Evolutionary conservation across 2,888 invertebrate genomes (phyloP).

Genomic region (Limenitis camilla): DNA sequence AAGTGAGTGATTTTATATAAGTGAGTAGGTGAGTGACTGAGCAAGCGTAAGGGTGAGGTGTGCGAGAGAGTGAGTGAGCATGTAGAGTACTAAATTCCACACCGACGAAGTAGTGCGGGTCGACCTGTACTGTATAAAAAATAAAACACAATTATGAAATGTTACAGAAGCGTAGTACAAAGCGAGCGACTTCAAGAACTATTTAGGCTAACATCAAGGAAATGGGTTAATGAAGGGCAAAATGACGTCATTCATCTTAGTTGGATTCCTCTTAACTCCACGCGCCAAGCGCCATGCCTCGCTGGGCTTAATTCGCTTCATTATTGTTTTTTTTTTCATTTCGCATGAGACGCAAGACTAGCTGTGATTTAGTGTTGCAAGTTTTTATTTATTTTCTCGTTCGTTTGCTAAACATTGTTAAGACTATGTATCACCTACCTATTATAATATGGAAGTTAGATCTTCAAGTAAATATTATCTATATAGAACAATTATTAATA

Average conservation of each 20-base stretch:
- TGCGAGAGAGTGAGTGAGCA: not conserved
- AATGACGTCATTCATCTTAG: constrained; percentile 66
- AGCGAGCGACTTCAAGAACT: constrained; percentile 5
- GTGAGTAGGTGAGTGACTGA: constrained; percentile 1
- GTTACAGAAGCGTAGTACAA: too few relatives aligned
- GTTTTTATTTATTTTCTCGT: not conserved
- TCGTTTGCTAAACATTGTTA: not conserved
- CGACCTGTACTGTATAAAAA: too few relatives aligned
- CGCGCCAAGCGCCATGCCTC: constrained; percentile 30
- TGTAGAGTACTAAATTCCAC: too few relatives aligned
- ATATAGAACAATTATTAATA: too few relatives aligned
- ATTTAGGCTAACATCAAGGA: constrained; percentile 7
- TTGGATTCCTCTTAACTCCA: constrained; percentile 57
- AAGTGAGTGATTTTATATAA: too few relatives aligned
- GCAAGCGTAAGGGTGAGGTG: too few relatives aligned
- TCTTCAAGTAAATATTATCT: too few relatives aligned
- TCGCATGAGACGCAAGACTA: constrained; percentile 17
- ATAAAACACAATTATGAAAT: too few relatives aligned
- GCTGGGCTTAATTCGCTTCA: constrained; percentile 57
- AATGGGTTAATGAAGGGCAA: constrained; percentile 66
- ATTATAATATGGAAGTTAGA: too few relatives aligned
- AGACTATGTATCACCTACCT: too few relatives aligned
- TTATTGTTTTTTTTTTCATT: constrained; percentile 46
- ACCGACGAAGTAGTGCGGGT: too few relatives aligned
- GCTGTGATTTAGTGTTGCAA: constrained; percentile 20